Evolutionary conservation across 2,113 vertebrate genomes (phyloP).

Genomic region (Orycteropus afer): DNA sequence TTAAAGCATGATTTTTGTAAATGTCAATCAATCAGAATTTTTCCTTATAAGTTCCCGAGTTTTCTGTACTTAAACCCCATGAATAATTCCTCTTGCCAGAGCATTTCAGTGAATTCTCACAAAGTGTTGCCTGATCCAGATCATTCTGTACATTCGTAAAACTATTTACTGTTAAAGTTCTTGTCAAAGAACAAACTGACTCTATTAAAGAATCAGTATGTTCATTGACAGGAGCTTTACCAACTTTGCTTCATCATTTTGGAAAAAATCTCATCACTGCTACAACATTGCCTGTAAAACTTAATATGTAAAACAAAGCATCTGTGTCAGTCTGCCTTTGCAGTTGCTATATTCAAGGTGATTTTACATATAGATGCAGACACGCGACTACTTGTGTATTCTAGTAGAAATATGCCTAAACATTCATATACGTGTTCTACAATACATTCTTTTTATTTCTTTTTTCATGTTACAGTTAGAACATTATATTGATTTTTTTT

Average conservation of each 20-base stretch:
- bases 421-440: neutral
- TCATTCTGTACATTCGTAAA: too few species aligned
- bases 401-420: neutral
- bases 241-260: neutral
- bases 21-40: too few species aligned
- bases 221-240: neutral
- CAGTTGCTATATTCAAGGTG: neutral
- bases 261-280: neutral
- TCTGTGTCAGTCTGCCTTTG: neutral
- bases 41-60: too few species aligned
- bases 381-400: neutral
- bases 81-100: too few species aligned
- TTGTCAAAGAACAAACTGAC: neutral
- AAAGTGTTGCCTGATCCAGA: too few species aligned
- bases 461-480: neutral
- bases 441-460: neutral
- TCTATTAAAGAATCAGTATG: neutral
- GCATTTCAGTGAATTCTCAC: too few species aligned
- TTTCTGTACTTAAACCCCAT: too few species aligned
- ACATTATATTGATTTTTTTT: neutral
- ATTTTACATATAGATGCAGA: neutral
- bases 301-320: neutral
- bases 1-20: too few species aligned
- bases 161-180: too few species aligned
- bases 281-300: neutral